Evolutionary conservation across 2,113 vertebrate genomes (phyloP).

Genomic region (Zapus hudsonius): DNA sequence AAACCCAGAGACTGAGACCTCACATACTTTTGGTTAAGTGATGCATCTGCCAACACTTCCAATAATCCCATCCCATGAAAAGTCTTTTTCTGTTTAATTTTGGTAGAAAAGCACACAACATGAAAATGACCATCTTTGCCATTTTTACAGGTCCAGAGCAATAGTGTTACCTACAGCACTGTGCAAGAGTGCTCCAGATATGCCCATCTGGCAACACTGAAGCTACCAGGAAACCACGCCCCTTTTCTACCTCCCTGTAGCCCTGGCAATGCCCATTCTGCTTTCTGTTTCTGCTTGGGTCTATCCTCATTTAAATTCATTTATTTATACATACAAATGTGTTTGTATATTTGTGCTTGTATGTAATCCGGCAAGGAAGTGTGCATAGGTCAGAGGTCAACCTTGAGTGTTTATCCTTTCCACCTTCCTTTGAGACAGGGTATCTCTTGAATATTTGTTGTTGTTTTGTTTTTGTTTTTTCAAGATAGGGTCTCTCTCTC

Average conservation of each 20-base stretch:
- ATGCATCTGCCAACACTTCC: neutral
- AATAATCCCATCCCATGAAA: neutral
- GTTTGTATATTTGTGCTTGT: too few relatives aligned
- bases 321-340: too few relatives aligned
- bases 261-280: neutral
- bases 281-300: neutral
- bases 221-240: neutral
- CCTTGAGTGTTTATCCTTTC: too few relatives aligned
- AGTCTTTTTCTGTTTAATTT: neutral
- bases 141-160: neutral
- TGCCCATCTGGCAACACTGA: neutral
- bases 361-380: too few relatives aligned
- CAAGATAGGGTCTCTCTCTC: too few relatives aligned
- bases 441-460: too few relatives aligned
- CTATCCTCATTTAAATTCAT: neutral
- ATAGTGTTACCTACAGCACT: neutral
- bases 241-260: neutral
- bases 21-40: neutral
- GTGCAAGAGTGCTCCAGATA: neutral
- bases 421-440: too few relatives aligned
- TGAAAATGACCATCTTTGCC: neutral
- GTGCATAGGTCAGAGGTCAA: too few relatives aligned
- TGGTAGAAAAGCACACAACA: neutral
- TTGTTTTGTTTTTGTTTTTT: too few relatives aligned
- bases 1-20: neutral